Conservation (phyloP, 2,113 vertebrate species). For the Chunga burmeisteri region DNA sequence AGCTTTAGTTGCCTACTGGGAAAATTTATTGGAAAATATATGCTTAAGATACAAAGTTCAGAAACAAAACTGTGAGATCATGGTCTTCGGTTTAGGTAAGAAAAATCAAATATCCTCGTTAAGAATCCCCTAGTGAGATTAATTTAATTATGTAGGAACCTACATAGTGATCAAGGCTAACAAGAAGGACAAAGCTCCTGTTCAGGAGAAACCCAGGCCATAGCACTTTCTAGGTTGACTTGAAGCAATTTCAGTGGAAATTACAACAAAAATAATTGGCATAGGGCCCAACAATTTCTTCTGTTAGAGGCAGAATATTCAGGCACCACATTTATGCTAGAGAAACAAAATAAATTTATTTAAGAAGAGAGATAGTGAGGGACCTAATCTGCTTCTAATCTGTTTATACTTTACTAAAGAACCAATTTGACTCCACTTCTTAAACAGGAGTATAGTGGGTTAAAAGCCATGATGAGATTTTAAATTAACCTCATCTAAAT, state of each 20-base stretch:
- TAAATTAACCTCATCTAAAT: neutral
- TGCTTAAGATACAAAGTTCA: neutral
- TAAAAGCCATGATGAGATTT: conserved; percentile 18
- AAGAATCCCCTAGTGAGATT: neutral
- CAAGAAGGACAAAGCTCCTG: neutral
- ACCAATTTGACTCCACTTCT: neutral
- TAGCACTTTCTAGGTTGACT: neutral
- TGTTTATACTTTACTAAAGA: neutral
- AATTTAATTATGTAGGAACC: neutral
- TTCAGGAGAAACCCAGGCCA: neutral
- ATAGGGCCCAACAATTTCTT: neutral
- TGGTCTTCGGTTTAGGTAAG: neutral
- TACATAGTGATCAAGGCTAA: neutral
- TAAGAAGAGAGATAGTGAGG: neutral
- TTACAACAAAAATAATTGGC: neutral
- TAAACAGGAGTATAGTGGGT: neutral
- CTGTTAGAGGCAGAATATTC: neutral
- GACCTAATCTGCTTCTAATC: neutral
- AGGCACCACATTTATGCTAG: neutral
- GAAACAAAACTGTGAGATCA: neutral
- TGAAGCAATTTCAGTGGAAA: neutral
- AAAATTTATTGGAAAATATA: neutral
- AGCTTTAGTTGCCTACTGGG: neutral
- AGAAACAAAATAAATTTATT: neutral
- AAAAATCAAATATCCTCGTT: neutral